A percentile compares a stretch with the other conserved stretches of the same genome.
Evolutionary conservation across 1,140 invertebrate species (phyloP).

Genomic region (Euwallacea fornicatus): DNA sequence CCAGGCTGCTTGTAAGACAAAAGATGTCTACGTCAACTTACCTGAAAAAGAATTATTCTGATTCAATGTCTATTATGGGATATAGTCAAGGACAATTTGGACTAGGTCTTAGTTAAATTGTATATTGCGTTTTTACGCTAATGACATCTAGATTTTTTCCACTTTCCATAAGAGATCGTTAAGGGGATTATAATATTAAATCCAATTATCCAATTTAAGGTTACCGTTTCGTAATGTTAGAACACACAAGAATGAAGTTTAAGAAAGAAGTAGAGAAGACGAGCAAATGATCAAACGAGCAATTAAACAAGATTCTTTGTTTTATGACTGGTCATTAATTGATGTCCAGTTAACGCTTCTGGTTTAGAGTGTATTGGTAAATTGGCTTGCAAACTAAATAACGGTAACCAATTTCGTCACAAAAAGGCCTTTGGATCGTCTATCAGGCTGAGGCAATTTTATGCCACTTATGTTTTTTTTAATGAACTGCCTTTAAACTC

Average conservation of each 20-base stretch:
- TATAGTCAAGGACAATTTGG: slow-evolving; percentile 23
- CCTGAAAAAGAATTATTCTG: slow-evolving; percentile 32
- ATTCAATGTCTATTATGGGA: slow-evolving; percentile 34
- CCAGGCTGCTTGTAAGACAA: slow-evolving; percentile 33
- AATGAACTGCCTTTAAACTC: slow-evolving; percentile 34
- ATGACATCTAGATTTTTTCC: too few relatives aligned
- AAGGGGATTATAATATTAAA: too few relatives aligned
- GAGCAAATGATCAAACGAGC: too few relatives aligned
- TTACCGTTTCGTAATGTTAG: background rate
- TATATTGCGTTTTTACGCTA: too few relatives aligned
- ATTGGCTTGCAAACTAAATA: slow-evolving; percentile 34
- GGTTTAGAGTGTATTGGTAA: slow-evolving; percentile 14
- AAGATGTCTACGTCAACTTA: slow-evolving; percentile 33
- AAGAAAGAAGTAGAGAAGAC: too few relatives aligned
- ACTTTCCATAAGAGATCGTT: too few relatives aligned
- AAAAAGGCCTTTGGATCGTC: slow-evolving; percentile 28
- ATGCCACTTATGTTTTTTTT: slow-evolving; percentile 36
- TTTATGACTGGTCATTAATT: slow-evolving; percentile 29
- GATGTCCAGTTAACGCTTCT: slow-evolving; percentile 27
- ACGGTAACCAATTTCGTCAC: slow-evolving; percentile 30
- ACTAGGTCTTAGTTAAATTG: slow-evolving; percentile 11
- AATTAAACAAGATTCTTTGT: slow-evolving; percentile 15
- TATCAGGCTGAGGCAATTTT: slow-evolving; percentile 34
- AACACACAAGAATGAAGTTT: too few relatives aligned
- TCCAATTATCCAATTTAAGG: too few relatives aligned